A percentile compares a stretch with the other conserved stretches of the same genome.
Conservation (phyloP, 2,888 invertebrate species). For the Anodontia alba region DNA sequence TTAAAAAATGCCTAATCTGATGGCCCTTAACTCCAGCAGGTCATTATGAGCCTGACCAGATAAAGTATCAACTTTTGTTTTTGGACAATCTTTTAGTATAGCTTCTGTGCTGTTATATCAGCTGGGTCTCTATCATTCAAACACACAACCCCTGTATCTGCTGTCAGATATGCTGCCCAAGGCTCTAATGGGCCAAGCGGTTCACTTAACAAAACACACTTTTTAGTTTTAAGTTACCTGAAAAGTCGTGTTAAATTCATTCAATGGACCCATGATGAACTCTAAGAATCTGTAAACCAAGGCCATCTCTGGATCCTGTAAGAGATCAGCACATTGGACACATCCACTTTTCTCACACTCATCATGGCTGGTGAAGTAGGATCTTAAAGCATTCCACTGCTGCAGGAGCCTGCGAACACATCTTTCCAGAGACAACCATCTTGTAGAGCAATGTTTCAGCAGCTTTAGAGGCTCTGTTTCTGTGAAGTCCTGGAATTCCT, state of each 20-base stretch:
- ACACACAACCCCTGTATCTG: too few relatives aligned
- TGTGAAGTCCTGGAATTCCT: conserved; percentile 17
- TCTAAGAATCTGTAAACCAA: neutral
- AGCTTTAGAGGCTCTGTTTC: conserved; percentile 27
- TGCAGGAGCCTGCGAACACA: conserved; percentile 44
- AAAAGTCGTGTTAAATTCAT: neutral
- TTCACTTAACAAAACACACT: too few relatives aligned
- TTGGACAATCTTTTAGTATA: too few relatives aligned
- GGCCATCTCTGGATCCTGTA: neutral
- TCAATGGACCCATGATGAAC: neutral
- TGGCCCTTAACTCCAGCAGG: too few relatives aligned
- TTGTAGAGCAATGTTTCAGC: conserved; percentile 37
- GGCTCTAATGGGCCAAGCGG: too few relatives aligned
- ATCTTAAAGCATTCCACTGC: conserved; percentile 53
- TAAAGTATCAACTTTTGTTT: too few relatives aligned
- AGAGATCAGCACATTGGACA: neutral
- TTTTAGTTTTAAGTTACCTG: neutral
- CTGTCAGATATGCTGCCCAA: too few relatives aligned
- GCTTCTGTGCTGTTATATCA: too few relatives aligned
- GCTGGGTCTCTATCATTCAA: too few relatives aligned
- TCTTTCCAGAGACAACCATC: conserved; percentile 51
- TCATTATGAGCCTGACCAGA: too few relatives aligned
- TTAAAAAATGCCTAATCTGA: too few relatives aligned
- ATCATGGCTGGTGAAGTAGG: conserved; percentile 46
- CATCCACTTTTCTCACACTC: conserved; percentile 30